Percentiles rank a stretch among this genome's conserved stretches.
Evolutionary conservation across 2,797 vertebrate genomes (phyloP).

Genomic region (Sciaenops ocellatus): DNA sequence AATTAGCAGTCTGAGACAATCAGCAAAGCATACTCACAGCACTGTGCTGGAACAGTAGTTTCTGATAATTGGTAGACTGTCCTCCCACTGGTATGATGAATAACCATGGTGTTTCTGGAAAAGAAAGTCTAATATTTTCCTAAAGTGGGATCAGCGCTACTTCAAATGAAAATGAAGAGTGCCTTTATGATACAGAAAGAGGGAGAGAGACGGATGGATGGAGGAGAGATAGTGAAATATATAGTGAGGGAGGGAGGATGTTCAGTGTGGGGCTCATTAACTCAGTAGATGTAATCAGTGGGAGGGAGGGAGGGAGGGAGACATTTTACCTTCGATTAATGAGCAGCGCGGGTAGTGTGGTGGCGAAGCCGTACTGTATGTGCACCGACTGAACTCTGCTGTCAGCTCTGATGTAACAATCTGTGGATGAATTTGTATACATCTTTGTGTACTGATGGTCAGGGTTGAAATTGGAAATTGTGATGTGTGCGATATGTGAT

Average conservation of each 20-base stretch:
- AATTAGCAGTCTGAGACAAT: slow-evolving; percentile 63
- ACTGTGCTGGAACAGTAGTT: slow-evolving; percentile 40
- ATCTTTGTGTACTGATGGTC: slow-evolving; percentile 15
- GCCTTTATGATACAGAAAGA: slow-evolving; percentile 36
- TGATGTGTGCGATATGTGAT: neutral
- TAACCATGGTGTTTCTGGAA: slow-evolving; percentile 34
- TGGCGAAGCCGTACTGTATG: slow-evolving; percentile 23
- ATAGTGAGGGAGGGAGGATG: slow-evolving; percentile 37
- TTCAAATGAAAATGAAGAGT: slow-evolving; percentile 44
- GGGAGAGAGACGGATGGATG: slow-evolving; percentile 1
- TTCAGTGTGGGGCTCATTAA: slow-evolving; percentile 72
- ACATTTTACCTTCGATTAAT: slow-evolving; percentile 66
- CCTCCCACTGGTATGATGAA: slow-evolving; percentile 66
- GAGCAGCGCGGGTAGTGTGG: slow-evolving; percentile 42
- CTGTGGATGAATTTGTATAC: slow-evolving; percentile 8
- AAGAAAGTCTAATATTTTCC: slow-evolving; percentile 45
- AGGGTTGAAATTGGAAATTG: slow-evolving; percentile 6
- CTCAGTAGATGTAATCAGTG: slow-evolving; percentile 71
- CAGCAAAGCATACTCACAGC: slow-evolving; percentile 43
- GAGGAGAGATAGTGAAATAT: slow-evolving; percentile 31
- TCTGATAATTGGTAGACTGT: slow-evolving; percentile 64
- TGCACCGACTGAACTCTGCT: slow-evolving; percentile 38
- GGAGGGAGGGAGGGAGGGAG: slow-evolving; percentile 61
- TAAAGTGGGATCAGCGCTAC: slow-evolving; percentile 42
- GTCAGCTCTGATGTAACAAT: slow-evolving; percentile 24